Evolutionary conservation across 2,113 vertebrate genomes (phyloP).

Genomic region (Synodontis membranacea): DNA sequence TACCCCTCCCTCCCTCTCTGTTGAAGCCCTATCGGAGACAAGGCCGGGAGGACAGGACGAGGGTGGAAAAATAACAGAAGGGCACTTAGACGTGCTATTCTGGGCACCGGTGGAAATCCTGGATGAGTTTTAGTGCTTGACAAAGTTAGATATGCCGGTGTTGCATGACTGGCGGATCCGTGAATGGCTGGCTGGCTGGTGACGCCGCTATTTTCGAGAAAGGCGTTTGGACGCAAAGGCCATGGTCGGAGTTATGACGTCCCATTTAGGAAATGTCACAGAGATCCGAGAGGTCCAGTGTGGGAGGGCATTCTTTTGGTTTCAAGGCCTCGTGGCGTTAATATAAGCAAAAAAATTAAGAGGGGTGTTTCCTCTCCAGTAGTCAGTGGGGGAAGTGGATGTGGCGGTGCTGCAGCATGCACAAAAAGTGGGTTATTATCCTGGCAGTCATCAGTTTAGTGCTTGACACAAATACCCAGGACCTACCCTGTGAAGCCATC

Average conservation of each 20-base stretch:
- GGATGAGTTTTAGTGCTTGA: slow-evolving; percentile 53
- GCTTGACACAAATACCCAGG: slow-evolving; percentile 68
- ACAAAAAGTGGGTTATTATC: slow-evolving; percentile 75
- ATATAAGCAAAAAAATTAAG: neutral
- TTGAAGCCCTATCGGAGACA: slow-evolving; percentile 52
- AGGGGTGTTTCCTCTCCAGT: slow-evolving; percentile 20
- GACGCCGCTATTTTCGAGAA: slow-evolving; percentile 22
- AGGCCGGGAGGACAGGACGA: slow-evolving; percentile 51
- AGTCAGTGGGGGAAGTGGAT: slow-evolving; percentile 68
- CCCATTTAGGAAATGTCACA: slow-evolving; percentile 74
- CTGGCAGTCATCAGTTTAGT: slow-evolving; percentile 66
- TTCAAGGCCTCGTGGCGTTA: neutral
- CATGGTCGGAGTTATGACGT: slow-evolving; percentile 67
- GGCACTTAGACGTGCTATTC: slow-evolving; percentile 56
- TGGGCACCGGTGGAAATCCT: slow-evolving; percentile 53
- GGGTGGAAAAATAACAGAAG: slow-evolving; percentile 56
- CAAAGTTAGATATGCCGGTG: slow-evolving; percentile 51
- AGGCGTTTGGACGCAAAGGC: slow-evolving; percentile 48
- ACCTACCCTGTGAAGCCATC: slow-evolving; percentile 49
- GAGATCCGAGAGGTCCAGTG: slow-evolving; percentile 60
- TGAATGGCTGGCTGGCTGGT: slow-evolving; percentile 33
- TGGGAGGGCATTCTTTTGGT: neutral
- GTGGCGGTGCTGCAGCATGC: slow-evolving; percentile 80
- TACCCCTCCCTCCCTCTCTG: slow-evolving; percentile 51
- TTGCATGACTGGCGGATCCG: slow-evolving; percentile 48